Percentiles rank a stretch among this genome's conserved stretches.
Evolutionary conservation across 2,888 invertebrate genomes (phyloP).

Genomic region (Argyresthia albistria): DNA sequence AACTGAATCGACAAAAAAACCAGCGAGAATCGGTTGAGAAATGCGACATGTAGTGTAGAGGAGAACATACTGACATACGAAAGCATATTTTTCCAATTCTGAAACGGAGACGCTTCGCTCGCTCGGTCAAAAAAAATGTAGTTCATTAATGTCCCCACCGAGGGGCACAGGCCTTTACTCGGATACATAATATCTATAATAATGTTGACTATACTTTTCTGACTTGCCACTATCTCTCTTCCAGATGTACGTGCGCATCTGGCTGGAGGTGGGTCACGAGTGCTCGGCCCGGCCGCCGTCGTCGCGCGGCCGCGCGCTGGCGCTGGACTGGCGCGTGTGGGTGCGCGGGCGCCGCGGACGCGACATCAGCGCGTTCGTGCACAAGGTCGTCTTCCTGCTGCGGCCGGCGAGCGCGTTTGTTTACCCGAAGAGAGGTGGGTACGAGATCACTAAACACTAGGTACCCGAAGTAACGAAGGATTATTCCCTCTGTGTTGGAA

Average conservation of each 20-base stretch:
- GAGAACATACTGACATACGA: no score
- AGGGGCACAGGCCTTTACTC: no score
- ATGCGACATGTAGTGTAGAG: no score
- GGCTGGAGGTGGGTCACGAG: conserved; percentile 63
- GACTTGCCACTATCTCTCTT: conserved; percentile 1
- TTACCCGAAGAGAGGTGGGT: conserved; percentile 56
- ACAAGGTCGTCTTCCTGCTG: conserved; percentile 61
- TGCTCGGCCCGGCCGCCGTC: conserved; percentile 50
- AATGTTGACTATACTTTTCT: background rate
- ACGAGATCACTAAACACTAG: background rate
- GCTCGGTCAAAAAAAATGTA: no score
- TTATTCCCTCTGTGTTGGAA: no score
- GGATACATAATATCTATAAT: no score
- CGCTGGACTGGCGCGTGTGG: conserved; percentile 63
- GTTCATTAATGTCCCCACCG: no score
- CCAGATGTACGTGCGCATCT: conserved; percentile 65
- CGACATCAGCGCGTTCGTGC: conserved; percentile 60
- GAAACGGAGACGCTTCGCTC: no score
- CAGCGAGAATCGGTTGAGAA: no score
- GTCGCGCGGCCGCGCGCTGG: conserved; percentile 46
- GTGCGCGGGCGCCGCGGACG: conserved; percentile 50
- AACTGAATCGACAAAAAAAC: no score
- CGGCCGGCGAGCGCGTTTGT: conserved; percentile 55
- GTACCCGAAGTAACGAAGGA: no score
- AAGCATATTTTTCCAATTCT: no score